Base-by-base conservation (phyloP, 2,797 vertebrate genomes). In the Emys orbicularis region DNA sequence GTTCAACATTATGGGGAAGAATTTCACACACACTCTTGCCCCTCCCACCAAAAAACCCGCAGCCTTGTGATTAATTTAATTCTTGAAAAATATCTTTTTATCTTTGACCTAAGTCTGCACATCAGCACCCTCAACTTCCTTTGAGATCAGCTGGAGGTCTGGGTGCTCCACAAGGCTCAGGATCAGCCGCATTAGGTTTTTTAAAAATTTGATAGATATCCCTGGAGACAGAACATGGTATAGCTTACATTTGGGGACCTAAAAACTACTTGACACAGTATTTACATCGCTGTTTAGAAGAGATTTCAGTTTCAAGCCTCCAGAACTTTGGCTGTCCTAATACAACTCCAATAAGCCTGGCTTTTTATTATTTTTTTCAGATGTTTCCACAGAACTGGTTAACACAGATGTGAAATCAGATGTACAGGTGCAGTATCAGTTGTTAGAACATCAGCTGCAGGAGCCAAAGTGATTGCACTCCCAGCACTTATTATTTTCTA, bases 361-460 rank as follows among this genome's bases (percentile, higher is more conserved):
- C 93, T 95, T 96, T 97, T 97, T 79, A 96, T 96, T 97, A 94
- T 81, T 91, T 61, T 86, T 89, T 81, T 56, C 94, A 90, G 89
- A 87, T 89, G 29, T 88, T 95, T 94, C 86, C 94, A 86, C 16
- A 86, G 86, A 81, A 97, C 65, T 94, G 74, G 74, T 96, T 97
- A 95, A 92, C 72, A 88, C n/a, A 72, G n/a, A 72, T 23, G 19
- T 72, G 68, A 37, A 23, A 37, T 72, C 37, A 41, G 68, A 37
- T 41, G 68, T 23, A 23, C n/a, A 90, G 91, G 94, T 87, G 77
- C 88, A 95, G 82, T 96, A 93, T 80, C 80, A 92, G 79, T 86
- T 86, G 65, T 82, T 92, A 87, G 83, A 88, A 80, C 82, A 90
- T 95, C 96, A 96, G 93, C 88, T 72, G 15, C 84, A 79, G 86